A percentile compares a stretch with the other conserved stretches of the same genome.
Conservation (phyloP, 2,113 vertebrate genomes). For the Alces alces region DNA sequence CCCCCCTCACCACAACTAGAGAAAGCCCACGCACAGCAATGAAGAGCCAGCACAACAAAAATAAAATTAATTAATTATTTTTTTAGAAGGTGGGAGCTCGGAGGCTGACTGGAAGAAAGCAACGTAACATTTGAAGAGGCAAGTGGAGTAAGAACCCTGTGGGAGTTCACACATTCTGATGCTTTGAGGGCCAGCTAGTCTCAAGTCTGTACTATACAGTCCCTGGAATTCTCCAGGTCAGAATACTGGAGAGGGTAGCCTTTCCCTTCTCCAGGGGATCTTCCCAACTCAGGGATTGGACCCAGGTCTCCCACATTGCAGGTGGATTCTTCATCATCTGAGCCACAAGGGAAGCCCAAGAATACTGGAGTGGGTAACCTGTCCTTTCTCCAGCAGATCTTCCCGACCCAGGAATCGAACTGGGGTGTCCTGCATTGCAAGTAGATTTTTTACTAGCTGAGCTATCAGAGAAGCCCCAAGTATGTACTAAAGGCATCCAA, state of each 20-base stretch:
- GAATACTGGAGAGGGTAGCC: background rate
- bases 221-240: background rate
- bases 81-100: background rate
- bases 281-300: background rate
- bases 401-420: background rate
- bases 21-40: accelerated
- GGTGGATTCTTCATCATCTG: background rate
- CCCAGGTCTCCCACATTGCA: background rate
- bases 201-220: background rate
- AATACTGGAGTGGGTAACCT: background rate
- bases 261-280: background rate
- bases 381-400: background rate
- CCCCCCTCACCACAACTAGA: too few relatives aligned
- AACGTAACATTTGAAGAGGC: background rate
- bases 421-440: accelerated
- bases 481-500: background rate
- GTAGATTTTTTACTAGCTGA: background rate
- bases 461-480: background rate
- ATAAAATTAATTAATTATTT: accelerated
- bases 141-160: background rate
- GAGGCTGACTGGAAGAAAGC: background rate
- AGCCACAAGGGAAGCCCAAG: background rate
- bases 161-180: background rate
- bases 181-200: background rate
- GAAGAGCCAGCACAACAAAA: background rate